Conservation (phyloP, 2,888 invertebrate genomes). For the Sarcophaga subvicina region DNA sequence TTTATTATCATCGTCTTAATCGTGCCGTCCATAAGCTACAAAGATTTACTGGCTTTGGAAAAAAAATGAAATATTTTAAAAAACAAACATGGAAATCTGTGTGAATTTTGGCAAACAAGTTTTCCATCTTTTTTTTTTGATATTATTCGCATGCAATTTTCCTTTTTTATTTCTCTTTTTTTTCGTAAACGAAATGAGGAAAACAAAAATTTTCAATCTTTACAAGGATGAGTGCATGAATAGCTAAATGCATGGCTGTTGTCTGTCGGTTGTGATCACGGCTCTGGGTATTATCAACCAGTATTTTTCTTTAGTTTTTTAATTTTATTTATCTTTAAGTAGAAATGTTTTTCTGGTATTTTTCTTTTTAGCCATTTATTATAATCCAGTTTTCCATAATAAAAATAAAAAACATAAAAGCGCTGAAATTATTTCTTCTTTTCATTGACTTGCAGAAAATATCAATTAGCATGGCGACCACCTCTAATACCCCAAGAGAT, state of each 20-base stretch:
- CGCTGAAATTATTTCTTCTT: neutral
- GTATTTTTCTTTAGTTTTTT: neutral
- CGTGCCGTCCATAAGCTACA: neutral
- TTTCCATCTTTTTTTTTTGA: conserved; percentile 1
- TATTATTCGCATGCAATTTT: no score
- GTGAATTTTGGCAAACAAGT: conserved; percentile 55
- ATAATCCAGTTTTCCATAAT: neutral
- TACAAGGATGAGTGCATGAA: conserved; percentile 21
- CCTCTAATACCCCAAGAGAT: no score
- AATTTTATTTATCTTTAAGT: neutral
- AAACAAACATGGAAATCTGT: conserved; percentile 7
- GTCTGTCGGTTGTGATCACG: neutral
- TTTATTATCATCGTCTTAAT: conserved; percentile 3
- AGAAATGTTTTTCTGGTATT: neutral
- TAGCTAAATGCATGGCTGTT: neutral
- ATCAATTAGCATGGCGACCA: no score
- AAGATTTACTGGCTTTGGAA: neutral
- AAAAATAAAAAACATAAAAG: neutral
- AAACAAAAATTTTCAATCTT: conserved; percentile 48
- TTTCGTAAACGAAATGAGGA: conserved; percentile 55
- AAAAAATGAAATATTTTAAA: neutral
- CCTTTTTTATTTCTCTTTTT: neutral
- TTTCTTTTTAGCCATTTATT: neutral
- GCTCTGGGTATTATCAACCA: neutral
- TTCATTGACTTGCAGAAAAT: neutral